Conservation (phyloP, 1,140 invertebrate species). For the Sycobia sp. region DNA sequence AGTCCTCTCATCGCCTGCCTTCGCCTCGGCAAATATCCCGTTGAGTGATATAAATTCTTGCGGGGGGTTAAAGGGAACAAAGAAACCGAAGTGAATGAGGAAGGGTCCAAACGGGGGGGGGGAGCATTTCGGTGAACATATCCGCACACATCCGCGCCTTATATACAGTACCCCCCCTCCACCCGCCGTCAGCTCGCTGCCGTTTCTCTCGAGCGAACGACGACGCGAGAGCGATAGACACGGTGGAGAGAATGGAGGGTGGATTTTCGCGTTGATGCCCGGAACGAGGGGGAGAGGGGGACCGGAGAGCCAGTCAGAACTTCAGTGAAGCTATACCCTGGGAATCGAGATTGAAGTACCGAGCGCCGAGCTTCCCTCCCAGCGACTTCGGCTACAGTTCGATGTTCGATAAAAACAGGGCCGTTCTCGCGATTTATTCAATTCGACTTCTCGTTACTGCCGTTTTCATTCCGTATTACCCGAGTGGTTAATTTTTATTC, state of each 20-base stretch:
- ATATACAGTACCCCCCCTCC: too few species aligned
- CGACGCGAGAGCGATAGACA: background rate
- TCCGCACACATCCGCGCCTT: background rate
- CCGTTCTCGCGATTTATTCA: too few species aligned
- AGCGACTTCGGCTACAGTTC: too few species aligned
- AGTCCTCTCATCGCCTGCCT: too few species aligned
- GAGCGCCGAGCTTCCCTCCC: too few species aligned
- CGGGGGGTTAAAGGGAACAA: slow-evolving; percentile 13
- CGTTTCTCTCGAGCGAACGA: background rate
- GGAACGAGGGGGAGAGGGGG: slow-evolving; percentile 38
- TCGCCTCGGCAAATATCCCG: background rate
- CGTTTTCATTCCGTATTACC: too few species aligned
- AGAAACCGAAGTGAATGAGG: slow-evolving; percentile 15
- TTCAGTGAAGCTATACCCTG: slow-evolving; percentile 22
- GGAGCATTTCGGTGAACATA: slow-evolving; percentile 9
- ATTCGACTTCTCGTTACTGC: too few species aligned
- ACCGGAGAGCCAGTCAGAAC: slow-evolving; percentile 38
- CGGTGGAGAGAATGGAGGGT: slow-evolving; percentile 23
- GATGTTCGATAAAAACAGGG: too few species aligned
- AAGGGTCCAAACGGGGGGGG: slow-evolving; percentile 6
- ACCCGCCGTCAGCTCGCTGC: too few species aligned
- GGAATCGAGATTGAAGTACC: slow-evolving; percentile 29
- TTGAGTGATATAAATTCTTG: background rate
- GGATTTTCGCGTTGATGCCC: slow-evolving; percentile 13
- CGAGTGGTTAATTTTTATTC: too few species aligned